phyloP scores from a whole-genome alignment of 2,113 vertebrate species.

The Hemiscyllium ocellatum region DNA sequence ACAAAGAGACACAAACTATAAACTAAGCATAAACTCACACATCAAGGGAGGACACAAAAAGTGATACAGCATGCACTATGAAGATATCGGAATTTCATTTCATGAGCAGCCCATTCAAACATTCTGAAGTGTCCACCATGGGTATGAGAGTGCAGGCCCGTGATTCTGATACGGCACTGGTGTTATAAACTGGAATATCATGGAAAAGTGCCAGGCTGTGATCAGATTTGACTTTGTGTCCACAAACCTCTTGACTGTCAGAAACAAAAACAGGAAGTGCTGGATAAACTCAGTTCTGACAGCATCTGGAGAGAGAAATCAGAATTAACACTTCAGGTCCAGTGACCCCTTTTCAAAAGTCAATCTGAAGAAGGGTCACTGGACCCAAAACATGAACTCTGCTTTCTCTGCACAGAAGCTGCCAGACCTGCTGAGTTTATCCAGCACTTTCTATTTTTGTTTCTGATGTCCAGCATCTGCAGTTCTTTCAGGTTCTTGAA shows the following conservation, averaged over 20 bases:
- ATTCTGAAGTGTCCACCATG: neutral
- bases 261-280: too few species aligned
- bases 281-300: too few species aligned
- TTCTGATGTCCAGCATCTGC: too few species aligned
- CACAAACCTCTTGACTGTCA: neutral
- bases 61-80: neutral
- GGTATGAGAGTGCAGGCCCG: neutral
- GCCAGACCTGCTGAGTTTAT: too few species aligned
- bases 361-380: too few species aligned
- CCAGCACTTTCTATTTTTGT: too few species aligned
- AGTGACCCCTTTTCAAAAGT: too few species aligned
- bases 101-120: neutral
- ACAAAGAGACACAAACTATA: neutral
- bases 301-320: too few species aligned
- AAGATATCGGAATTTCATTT: conserved; percentile 14
- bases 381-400: too few species aligned
- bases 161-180: neutral
- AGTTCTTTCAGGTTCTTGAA: too few species aligned
- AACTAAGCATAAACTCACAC: neutral
- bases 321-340: too few species aligned
- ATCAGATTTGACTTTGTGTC: neutral
- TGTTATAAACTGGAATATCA: neutral
- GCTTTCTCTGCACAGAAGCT: too few species aligned
- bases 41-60: neutral
- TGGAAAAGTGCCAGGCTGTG: neutral